Percentiles rank a stretch among this genome's conserved stretches.
Conservation (phyloP, 2,888 invertebrate species). For the Cotesia congregata region DNA sequence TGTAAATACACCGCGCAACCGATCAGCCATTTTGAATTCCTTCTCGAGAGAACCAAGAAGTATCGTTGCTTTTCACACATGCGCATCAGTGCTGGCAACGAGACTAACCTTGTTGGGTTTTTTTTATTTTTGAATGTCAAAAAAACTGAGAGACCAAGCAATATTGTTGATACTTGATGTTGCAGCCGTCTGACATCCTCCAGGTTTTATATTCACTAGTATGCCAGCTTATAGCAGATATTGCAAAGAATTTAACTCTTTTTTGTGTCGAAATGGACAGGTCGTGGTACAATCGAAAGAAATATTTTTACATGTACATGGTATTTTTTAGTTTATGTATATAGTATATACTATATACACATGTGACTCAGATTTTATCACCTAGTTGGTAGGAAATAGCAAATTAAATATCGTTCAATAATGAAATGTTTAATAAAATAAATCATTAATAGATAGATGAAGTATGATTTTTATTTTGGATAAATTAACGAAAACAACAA, state of each 20-base stretch:
- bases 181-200: slow-evolving; percentile 52
- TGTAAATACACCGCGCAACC: slow-evolving; percentile 29
- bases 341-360: no score
- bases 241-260: slow-evolving; percentile 31
- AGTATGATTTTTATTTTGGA: no score
- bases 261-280: slow-evolving; percentile 12
- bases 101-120: slow-evolving; percentile 33
- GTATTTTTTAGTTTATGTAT: no score
- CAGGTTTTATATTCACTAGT: slow-evolving; percentile 28
- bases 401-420: no score
- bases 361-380: no score
- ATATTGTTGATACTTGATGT: slow-evolving; percentile 69
- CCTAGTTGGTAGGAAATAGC: no score
- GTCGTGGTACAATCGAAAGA: not conserved
- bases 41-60: slow-evolving; percentile 43
- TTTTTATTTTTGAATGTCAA: slow-evolving; percentile 45
- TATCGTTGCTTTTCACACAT: slow-evolving; percentile 19
- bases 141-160: slow-evolving; percentile 56
- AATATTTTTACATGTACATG: not conserved
- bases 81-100: slow-evolving; percentile 4
- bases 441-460: no score
- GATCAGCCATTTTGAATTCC: slow-evolving; percentile 69
- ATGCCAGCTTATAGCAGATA: not conserved
- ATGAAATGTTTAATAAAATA: no score
- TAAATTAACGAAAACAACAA: no score